Base-by-base conservation (phyloP, 1,140 invertebrate genomes). In the Phymorhynchus buccinoides region DNA sequence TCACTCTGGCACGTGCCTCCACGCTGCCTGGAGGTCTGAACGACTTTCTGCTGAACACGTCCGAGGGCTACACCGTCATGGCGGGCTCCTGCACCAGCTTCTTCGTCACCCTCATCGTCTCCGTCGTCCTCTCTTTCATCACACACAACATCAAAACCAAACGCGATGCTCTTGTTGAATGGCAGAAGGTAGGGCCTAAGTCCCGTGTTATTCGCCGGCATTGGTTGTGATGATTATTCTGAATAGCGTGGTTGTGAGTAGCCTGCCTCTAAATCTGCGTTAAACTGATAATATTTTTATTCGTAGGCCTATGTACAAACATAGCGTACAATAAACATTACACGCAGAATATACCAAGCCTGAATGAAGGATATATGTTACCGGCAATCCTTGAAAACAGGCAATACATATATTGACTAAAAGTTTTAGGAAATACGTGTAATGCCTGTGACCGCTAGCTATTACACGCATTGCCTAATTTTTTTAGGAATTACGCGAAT, bases 31-130 rank as follows among this genome's bases (percentile, higher is more conserved):
- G 82, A 4, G 90, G 90, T 16, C 42, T 91, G 27, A 56, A 42
- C 0, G 81, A 91, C 22, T 91, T 91, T 44, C 81, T 86, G 56
- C 80, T 82, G 0, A 91, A 90, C 84, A 90, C 90, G 39, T 87
- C 87, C 7, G 85, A 87, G 18, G 87, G 89, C 32, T 87, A 87
- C 79, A 88, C 89, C 62, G 85, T 91, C 22, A 77, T 91, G 85
- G 85, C 86, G 6, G 89, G 89, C 22, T 85, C 88, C 35, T 85
- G 84, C 48, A 87, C 84, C 52, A 88, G 88, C 83, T 86, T 88
- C 42, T 73, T 82, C 32, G 82, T 87, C 79, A 88, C 87, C 71
- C 84, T 90, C 18, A 52, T 89, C n/a, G 79, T 87, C 16, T 86
- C 84, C 18, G 30, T 90, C 7, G 41, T 89, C 41, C 85, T 90